Conservation (phyloP, 2,797 vertebrate species). For the Poeciliopsis paucimaculata region DNA sequence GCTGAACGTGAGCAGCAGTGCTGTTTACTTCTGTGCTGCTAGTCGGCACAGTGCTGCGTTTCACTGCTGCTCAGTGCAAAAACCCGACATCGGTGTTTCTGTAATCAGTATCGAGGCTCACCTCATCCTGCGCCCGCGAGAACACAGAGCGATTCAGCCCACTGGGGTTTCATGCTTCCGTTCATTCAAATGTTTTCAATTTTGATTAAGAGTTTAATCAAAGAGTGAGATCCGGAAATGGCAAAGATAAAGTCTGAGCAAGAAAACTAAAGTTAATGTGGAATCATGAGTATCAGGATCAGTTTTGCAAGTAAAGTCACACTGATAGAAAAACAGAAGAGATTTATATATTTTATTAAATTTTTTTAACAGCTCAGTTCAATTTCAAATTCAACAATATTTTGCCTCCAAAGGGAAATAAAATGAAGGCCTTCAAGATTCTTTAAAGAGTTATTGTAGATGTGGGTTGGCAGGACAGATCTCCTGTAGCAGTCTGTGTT, state of each 20-base stretch:
- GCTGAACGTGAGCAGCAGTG: slow-evolving; percentile 30
- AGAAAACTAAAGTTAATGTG: neutral
- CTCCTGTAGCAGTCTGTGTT: no score
- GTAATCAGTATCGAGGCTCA: neutral
- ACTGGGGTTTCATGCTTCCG: neutral
- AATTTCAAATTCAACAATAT: no score
- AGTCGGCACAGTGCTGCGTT: slow-evolving; percentile 40
- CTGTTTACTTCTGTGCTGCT: slow-evolving; percentile 69
- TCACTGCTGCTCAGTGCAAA: slow-evolving; percentile 40
- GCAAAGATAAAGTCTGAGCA: neutral
- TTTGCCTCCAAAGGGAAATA: no score
- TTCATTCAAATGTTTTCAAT: neutral
- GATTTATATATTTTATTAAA: no score
- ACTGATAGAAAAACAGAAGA: neutral
- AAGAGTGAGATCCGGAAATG: neutral
- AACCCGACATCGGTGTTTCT: slow-evolving; percentile 7
- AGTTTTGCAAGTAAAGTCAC: neutral
- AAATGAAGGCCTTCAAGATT: no score
- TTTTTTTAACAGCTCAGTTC: no score
- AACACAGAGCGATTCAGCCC: neutral
- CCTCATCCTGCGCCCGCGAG: neutral
- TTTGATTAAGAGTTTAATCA: neutral
- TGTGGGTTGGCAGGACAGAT: no score
- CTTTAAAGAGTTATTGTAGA: no score
- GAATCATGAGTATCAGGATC: neutral